phyloP scores from a whole-genome alignment of 2,888 invertebrate genomes.

The Automeris io region DNA sequence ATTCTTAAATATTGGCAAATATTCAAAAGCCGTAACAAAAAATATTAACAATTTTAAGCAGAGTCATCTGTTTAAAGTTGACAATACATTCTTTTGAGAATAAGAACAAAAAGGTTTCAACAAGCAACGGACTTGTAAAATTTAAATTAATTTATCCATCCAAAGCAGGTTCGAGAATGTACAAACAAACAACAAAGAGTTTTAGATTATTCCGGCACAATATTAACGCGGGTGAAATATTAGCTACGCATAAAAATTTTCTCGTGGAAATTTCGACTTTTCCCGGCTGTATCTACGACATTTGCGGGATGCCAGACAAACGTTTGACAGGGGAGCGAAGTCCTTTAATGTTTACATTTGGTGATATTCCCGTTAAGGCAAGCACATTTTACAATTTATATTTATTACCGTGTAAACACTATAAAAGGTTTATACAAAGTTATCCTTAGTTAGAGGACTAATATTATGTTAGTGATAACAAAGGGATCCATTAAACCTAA shows the following conservation, averaged over 20 bases:
- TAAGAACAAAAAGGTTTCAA: conserved; percentile 21
- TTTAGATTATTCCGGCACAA: conserved; percentile 18
- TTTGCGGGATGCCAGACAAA: conserved; percentile 60
- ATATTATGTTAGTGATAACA: no score
- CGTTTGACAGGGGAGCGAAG: conserved; percentile 50
- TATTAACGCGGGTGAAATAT: conserved; percentile 53
- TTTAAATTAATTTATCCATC: conserved; percentile 50
- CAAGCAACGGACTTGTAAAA: conserved; percentile 28
- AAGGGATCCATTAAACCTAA: no score
- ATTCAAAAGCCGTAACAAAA: no score
- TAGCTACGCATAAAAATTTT: conserved; percentile 49
- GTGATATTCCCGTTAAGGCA: conserved; percentile 16
- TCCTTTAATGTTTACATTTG: conserved; percentile 34
- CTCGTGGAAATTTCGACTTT: conserved; percentile 42
- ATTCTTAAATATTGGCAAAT: no score
- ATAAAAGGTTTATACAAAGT: not conserved
- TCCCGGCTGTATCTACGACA: conserved; percentile 45
- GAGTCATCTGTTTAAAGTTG: conserved; percentile 24
- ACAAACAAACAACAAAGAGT: conserved; percentile 53
- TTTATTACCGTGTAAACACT: not conserved
- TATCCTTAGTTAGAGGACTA: no score
- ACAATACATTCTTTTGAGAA: conserved; percentile 34
- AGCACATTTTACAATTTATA: not conserved
- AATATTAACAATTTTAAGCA: no score
- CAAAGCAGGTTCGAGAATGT: conserved; percentile 42